Evolutionary conservation across 2,888 invertebrate species (phyloP), one percentile per base, ranked within the genome.

Genomic region (Apoda limacodes): DNA sequence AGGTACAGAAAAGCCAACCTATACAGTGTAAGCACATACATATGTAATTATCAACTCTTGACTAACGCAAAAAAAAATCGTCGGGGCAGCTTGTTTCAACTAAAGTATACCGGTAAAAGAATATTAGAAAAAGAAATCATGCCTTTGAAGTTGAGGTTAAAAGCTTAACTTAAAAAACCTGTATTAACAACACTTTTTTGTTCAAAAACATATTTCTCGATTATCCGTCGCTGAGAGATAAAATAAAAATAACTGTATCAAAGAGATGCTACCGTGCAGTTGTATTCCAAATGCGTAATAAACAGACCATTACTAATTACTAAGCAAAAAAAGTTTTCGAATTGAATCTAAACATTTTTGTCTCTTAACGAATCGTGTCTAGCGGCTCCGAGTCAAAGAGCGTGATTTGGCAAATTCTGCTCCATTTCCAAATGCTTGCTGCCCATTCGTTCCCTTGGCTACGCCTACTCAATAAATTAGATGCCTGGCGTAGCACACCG

Each of bases 401-500:
- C 70, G 70, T 80, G 80, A 80, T 75, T 75, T 76, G 76, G 70
- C 80, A 65, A 57, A 66, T 72, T 64, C 65, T 52, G 61, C 61
- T 64, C 60, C 67, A 62, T 65, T 68, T 70, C 55, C 72, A 51
- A 74, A 72, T 71, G 72, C 72, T 65, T 64, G 72, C 65, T 74
- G 75, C 76, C 76, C 74, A 76, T 75, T 80, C 76, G 78, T 66
- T 74, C 74, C 67, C 59, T 60, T 55, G 62, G 69, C 71, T 74
- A 78, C 80, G 80, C 80, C 78, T 76, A 71, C 76, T 68, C 62
- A 72, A 76, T 75, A 75, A 78, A 76, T 76, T 72, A 75, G 65
- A 72, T 71, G 67, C 72, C 66, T 68, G 60, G 62, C 67, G 66
- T 62, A 67, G 52, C 66, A 70, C 62, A 64, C 65, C 72, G 69